Evolutionary conservation across 2,113 vertebrate species (phyloP).

Genomic region (Nycticryphes semicollaris): DNA sequence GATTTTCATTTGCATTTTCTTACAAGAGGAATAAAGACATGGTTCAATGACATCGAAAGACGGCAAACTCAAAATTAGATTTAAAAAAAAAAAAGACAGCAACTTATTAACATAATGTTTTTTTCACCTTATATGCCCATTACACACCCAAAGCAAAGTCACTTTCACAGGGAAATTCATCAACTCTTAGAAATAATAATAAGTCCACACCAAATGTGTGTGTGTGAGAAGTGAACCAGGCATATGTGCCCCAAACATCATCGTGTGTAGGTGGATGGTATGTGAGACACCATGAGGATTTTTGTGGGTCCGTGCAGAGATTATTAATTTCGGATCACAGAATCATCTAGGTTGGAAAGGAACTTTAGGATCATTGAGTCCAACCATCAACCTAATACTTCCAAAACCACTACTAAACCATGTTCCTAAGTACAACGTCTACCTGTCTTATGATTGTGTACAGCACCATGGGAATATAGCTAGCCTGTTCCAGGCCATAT

Average conservation of each 20-base stretch:
- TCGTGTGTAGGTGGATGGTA: fast-evolving
- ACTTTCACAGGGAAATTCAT: background rate
- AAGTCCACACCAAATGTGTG: background rate
- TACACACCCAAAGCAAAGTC: background rate
- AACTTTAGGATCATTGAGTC: background rate
- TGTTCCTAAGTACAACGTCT: background rate
- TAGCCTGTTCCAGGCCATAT: background rate
- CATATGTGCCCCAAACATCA: fast-evolving
- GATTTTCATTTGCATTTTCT: background rate
- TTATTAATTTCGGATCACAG: background rate
- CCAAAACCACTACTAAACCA: background rate
- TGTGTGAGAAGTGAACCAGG: background rate
- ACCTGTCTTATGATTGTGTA: fast-evolving
- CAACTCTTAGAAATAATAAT: background rate
- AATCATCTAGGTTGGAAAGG: background rate
- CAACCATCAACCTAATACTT: background rate
- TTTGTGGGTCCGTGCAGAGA: fast-evolving
- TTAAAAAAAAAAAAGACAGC: background rate
- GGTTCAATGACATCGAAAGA: constrained; percentile 7
- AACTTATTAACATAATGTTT: constrained; percentile 20
- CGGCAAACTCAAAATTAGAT: background rate
- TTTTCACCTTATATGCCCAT: background rate
- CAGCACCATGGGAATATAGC: background rate
- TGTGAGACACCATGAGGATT: background rate
- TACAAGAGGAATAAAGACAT: background rate